These are phyloP conservation scores for Enhydra lutris DNA, from an alignment of 2,113 vertebrate genomes.

Conservation along the genomic window DNA sequence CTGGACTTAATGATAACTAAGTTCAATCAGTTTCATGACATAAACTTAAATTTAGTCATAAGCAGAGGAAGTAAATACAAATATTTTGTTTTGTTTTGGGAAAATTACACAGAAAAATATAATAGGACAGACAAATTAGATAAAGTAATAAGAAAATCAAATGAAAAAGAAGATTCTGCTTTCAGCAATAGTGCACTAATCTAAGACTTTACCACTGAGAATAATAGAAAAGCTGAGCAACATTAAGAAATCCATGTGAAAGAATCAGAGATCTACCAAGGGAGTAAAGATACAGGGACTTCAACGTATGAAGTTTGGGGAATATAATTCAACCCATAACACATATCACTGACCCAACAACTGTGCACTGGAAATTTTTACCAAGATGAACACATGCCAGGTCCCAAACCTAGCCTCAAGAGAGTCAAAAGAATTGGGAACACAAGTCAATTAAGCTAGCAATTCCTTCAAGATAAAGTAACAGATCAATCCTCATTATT, in stretches of 20 bases:
- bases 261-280: background rate
- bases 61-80: background rate
- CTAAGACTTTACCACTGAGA: background rate
- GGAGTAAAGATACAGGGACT: background rate
- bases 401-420: background rate
- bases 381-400: background rate
- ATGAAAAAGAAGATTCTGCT: background rate
- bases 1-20: background rate
- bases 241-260: background rate
- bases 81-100: background rate
- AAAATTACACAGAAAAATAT: background rate
- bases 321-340: background rate
- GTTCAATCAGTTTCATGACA: background rate
- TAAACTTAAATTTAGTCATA: background rate
- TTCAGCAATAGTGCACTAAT: background rate
- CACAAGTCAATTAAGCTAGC: background rate
- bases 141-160: background rate
- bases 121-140: background rate
- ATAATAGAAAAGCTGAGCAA: background rate
- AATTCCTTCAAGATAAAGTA: background rate
- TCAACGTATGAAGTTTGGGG: background rate
- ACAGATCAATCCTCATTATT: background rate
- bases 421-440: background rate
- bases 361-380: background rate
- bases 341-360: background rate